A percentile compares a stretch with the other conserved stretches of the same genome.
phyloP scores from a whole-genome alignment of 2,113 vertebrate genomes.

The Desmodus rotundus region DNA sequence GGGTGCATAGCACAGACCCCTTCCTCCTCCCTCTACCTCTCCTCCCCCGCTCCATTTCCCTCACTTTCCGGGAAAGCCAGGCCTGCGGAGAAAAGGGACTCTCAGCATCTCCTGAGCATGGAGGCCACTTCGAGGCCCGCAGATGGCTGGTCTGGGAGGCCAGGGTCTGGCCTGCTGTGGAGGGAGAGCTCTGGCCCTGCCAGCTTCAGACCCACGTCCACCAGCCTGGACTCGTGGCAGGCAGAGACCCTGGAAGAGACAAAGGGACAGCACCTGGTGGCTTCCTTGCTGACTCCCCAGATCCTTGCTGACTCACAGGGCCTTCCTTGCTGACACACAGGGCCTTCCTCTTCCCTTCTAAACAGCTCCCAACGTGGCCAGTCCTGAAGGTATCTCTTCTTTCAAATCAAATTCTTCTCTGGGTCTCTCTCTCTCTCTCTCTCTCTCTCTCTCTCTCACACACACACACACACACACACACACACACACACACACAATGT shows the following conservation, averaged over 20 bases:
- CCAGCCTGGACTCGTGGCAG: not conserved
- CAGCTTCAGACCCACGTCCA: not conserved
- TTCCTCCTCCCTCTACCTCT: not conserved
- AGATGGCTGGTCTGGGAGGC: no score
- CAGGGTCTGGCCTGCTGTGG: rapidly evolving
- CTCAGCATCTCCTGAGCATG: not conserved
- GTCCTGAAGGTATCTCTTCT: not conserved
- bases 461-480: not conserved
- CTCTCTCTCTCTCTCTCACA: rapidly evolving
- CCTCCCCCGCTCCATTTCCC: not conserved
- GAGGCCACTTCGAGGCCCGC: rapidly evolving
- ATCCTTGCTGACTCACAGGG: not conserved
- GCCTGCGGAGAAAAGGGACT: not conserved
- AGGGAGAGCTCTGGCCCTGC: no score
- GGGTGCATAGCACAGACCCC: not conserved
- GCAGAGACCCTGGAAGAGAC: rapidly evolving
- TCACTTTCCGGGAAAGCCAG: not conserved
- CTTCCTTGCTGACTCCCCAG: not conserved
- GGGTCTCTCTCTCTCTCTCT: not conserved
- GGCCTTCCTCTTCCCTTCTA: not conserved
- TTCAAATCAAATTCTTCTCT: not conserved
- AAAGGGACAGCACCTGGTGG: rapidly evolving
- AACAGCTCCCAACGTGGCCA: not conserved
- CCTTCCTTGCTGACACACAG: not conserved
- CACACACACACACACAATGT: not conserved